Conservation (phyloP, 2,888 invertebrate species). For the Megaustenia siamemsis region DNA sequence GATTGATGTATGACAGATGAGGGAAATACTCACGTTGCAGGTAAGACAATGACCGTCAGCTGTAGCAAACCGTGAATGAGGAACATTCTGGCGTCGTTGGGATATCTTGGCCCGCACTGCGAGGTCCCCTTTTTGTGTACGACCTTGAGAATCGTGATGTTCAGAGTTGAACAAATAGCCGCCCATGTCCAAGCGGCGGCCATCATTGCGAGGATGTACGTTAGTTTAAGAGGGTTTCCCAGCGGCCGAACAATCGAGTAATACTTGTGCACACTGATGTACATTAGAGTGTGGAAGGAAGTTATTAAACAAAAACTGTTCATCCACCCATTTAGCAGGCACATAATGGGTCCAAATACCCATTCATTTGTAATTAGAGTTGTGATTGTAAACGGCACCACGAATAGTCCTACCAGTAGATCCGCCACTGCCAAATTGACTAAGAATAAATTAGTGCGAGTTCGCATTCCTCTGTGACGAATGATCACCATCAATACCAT, state of each 20-base stretch:
- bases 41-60: conserved; percentile 60
- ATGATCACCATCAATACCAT: conserved; percentile 80
- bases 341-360: conserved; percentile 76
- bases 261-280: conserved; percentile 81
- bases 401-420: conserved; percentile 78
- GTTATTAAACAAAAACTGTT: conserved; percentile 80
- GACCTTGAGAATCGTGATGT: conserved; percentile 78
- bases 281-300: conserved; percentile 81
- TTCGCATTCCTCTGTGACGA: conserved; percentile 80
- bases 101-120: conserved; percentile 80
- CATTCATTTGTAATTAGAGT: conserved; percentile 79
- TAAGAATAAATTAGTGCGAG: conserved; percentile 81
- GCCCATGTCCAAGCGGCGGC: conserved; percentile 80
- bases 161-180: conserved; percentile 76
- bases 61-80: conserved; percentile 78
- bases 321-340: conserved; percentile 80
- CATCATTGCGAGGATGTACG: conserved; percentile 79
- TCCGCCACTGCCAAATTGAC: conserved; percentile 81
- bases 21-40: conserved; percentile 44
- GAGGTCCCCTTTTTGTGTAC: conserved; percentile 76
- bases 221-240: conserved; percentile 77
- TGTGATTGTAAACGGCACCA: conserved; percentile 80
- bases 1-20: too few species aligned
- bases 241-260: conserved; percentile 80
- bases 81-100: conserved; percentile 67